phyloP scores from a whole-genome alignment of 2,888 invertebrate species.

The Sphinx pinastri region DNA sequence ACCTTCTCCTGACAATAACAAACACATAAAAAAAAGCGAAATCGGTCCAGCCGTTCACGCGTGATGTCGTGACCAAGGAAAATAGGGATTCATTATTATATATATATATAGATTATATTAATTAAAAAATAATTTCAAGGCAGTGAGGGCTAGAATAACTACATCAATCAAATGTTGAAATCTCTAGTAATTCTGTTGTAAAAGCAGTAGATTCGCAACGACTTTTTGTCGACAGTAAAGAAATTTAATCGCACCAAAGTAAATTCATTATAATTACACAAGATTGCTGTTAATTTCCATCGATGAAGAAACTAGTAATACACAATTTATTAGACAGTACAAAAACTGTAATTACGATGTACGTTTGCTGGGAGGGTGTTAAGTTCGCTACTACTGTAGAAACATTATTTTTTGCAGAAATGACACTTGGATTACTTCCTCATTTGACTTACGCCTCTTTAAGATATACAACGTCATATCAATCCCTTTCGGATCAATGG shows the following conservation, averaged over 20 bases:
- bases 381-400: not conserved
- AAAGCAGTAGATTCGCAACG: not conserved
- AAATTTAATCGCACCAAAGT: conserved; percentile 21
- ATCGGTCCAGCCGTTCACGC: too few species aligned
- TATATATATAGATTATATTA: too few species aligned
- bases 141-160: too few species aligned
- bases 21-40: too few species aligned
- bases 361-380: not conserved
- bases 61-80: too few species aligned
- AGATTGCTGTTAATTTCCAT: conserved; percentile 13
- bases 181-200: not conserved
- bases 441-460: too few species aligned
- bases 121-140: too few species aligned
- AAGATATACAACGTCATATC: too few species aligned
- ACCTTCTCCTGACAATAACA: too few species aligned
- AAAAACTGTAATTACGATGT: conserved; percentile 1
- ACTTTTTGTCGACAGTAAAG: conserved; percentile 7
- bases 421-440: not conserved
- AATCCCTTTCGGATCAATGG: too few species aligned
- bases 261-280: conserved; percentile 23
- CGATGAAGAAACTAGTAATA: conserved; percentile 2
- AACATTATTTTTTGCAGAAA: not conserved
- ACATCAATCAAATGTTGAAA: not conserved
- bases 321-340: conserved; percentile 10
- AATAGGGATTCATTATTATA: too few species aligned